Conservation (phyloP, 2,888 invertebrate genomes). For the Acanthosoma haemorrhoidale region DNA sequence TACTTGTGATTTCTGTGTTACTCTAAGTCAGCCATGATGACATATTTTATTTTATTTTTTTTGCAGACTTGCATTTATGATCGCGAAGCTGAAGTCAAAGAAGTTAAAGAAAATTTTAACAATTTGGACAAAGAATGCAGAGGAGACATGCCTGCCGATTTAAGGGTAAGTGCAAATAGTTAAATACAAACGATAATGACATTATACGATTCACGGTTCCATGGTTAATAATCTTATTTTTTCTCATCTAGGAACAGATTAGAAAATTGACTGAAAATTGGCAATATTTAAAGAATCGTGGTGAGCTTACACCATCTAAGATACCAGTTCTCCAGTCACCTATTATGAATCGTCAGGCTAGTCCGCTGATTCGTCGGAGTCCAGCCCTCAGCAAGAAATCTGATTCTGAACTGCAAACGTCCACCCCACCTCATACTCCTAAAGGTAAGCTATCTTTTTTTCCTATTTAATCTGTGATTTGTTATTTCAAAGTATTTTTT, state of each 20-base stretch:
- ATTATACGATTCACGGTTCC: too few species aligned
- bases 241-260: conserved; percentile 52
- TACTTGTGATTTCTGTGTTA: too few species aligned
- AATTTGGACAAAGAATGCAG: conserved; percentile 56
- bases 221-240: neutral
- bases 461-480: too few species aligned
- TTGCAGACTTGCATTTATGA: conserved; percentile 45
- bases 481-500: too few species aligned
- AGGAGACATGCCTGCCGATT: conserved; percentile 44
- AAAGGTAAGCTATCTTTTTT: conserved; percentile 18
- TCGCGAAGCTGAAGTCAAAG: conserved; percentile 56
- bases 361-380: conserved; percentile 20
- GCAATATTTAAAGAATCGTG: conserved; percentile 49
- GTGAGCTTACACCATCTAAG: conserved; percentile 41
- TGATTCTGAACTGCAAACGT: neutral
- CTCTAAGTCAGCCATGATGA: too few species aligned
- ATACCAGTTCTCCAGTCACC: conserved; percentile 31
- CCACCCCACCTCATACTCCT: neutral
- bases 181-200: too few species aligned
- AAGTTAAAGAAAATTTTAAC: conserved; percentile 59
- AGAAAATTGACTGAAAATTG: conserved; percentile 52
- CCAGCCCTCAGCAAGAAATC: conserved; percentile 21
- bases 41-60: conserved; percentile 16
- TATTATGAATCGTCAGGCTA: conserved; percentile 19
- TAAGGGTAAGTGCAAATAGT: conserved; percentile 33